Conservation (phyloP, 2,888 invertebrate species). For the Eupithecia tripunctaria region DNA sequence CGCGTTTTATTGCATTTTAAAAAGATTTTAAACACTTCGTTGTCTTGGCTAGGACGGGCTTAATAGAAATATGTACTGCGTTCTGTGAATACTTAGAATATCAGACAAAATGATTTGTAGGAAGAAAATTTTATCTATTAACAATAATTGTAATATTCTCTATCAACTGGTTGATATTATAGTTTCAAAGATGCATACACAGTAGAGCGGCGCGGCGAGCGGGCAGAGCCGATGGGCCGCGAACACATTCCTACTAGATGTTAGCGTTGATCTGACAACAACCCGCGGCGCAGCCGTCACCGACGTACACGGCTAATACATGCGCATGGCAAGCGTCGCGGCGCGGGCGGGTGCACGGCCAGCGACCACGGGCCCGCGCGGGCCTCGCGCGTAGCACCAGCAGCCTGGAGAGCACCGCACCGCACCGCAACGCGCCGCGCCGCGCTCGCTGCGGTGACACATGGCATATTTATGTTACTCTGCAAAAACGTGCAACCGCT, state of each 20-base stretch:
- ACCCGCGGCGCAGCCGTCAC: no score
- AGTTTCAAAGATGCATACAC: no score
- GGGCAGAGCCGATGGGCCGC: background rate
- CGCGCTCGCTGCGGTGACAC: constrained; percentile 4
- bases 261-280: background rate
- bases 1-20: background rate
- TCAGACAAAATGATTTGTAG: background rate
- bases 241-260: background rate
- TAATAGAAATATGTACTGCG: background rate
- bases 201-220: no score
- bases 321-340: no score
- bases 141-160: no score
- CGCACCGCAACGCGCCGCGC: background rate
- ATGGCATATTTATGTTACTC: constrained; percentile 12
- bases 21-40: background rate
- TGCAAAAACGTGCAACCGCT: constrained; percentile 13
- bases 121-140: no score
- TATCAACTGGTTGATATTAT: no score
- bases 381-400: no score
- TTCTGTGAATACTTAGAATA: background rate
- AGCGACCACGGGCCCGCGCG: no score
- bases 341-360: no score
- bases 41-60: background rate
- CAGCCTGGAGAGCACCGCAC: background rate
- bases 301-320: no score